These are phyloP conservation scores for Petromus typicus DNA, from an alignment of 2,113 vertebrate genomes.

Conservation along the genomic window DNA sequence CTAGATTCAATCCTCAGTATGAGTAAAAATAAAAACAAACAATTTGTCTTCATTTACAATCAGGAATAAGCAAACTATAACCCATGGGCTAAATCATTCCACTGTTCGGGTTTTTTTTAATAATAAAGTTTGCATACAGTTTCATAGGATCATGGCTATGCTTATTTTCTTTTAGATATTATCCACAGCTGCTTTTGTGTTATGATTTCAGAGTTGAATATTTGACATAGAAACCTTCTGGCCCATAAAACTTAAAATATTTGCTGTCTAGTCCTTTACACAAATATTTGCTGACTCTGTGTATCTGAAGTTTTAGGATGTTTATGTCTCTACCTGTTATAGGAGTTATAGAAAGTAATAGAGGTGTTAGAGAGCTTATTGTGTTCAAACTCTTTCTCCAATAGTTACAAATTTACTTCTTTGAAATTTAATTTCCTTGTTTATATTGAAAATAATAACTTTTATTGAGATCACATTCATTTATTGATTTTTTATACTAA, in stretches of 20 bases:
- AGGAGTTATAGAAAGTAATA: neutral
- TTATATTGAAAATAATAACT: slow-evolving; percentile 10
- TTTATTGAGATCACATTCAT: neutral
- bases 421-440: slow-evolving; percentile 31
- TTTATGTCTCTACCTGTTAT: neutral
- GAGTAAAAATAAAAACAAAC: neutral
- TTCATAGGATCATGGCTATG: neutral
- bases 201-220: neutral
- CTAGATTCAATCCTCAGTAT: neutral
- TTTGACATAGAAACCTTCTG: neutral
- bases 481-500: neutral
- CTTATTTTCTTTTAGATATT: neutral
- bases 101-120: neutral
- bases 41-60: neutral
- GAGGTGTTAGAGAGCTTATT: neutral
- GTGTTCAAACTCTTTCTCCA: neutral
- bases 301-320: neutral
- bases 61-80: neutral
- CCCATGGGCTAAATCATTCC: neutral
- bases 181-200: neutral
- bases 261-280: neutral
- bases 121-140: neutral
- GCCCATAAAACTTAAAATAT: neutral
- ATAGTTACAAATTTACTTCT: neutral
- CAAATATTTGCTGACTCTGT: neutral